Evolutionary conservation across 2,888 invertebrate genomes (phyloP).

Genomic region (Mythimna lalbum): DNA sequence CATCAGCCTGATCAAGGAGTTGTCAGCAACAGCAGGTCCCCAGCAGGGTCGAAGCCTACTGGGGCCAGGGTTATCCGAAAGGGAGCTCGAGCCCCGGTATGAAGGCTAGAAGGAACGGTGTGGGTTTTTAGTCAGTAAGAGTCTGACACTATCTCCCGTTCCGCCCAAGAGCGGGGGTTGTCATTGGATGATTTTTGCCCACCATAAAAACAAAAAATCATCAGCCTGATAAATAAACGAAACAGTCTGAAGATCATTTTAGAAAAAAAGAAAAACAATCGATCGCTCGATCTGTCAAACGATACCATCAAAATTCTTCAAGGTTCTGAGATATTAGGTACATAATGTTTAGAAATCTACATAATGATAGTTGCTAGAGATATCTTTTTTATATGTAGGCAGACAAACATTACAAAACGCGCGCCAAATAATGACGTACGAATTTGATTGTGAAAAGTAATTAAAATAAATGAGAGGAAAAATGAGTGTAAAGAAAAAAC

Average conservation of each 20-base stretch:
- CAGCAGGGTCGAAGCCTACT: too few species aligned
- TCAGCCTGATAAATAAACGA: too few species aligned
- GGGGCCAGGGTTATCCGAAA: too few species aligned
- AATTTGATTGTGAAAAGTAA: conserved; percentile 6
- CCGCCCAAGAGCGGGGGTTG: too few species aligned
- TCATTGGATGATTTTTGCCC: too few species aligned
- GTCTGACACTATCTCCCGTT: too few species aligned
- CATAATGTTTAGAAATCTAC: neutral
- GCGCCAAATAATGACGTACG: conserved; percentile 13
- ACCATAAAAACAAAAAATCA: too few species aligned
- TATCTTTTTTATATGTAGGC: neutral
- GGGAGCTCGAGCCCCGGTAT: too few species aligned
- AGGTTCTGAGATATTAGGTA: conserved; percentile 8
- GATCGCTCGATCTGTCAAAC: neutral
- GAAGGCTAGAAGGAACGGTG: too few species aligned
- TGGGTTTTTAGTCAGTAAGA: too few species aligned
- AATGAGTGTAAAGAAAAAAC: neutral
- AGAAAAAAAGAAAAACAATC: neutral
- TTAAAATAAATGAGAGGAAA: neutral
- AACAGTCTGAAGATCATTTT: neutral
- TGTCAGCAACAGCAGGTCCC: too few species aligned
- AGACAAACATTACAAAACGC: conserved; percentile 4
- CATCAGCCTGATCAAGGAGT: too few species aligned
- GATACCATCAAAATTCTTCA: conserved; percentile 13
- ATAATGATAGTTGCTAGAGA: neutral